Conservation (phyloP, 2,113 vertebrate species). For the Diphyllodes magnificus region DNA sequence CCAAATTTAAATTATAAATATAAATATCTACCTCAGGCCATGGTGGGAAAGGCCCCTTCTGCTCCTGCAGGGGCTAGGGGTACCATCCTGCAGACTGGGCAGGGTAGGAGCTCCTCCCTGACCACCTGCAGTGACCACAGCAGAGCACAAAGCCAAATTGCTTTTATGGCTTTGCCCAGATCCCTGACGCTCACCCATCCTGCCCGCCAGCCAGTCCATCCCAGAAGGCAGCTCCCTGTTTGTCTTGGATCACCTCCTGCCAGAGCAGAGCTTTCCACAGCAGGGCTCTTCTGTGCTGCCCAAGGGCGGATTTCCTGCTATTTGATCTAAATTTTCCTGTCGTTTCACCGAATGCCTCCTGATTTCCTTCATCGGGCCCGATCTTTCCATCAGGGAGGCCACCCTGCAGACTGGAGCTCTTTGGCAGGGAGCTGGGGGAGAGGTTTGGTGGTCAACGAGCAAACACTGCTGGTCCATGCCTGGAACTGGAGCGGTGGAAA, state of each 20-base stretch:
- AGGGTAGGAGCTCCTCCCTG: neutral
- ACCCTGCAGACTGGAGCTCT: neutral
- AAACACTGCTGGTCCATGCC: neutral
- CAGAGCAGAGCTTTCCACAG: neutral
- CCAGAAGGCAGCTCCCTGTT: slow-evolving; percentile 1
- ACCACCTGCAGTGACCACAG: neutral
- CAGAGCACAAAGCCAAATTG: neutral
- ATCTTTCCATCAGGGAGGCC: neutral
- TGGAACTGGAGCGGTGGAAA: neutral
- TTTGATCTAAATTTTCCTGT: slow-evolving; percentile 13
- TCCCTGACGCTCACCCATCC: neutral
- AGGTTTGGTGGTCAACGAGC: neutral
- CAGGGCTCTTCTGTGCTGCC: neutral
- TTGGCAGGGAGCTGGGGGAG: neutral
- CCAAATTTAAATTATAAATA: neutral
- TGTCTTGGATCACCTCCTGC: slow-evolving; percentile 39
- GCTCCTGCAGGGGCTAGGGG: neutral
- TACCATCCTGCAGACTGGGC: neutral
- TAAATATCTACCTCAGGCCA: neutral
- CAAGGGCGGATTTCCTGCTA: neutral
- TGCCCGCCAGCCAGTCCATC: neutral
- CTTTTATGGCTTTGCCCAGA: neutral
- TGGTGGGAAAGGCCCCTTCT: neutral
- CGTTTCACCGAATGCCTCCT: neutral
- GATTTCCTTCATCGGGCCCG: neutral